phyloP scores from a whole-genome alignment of 1,140 invertebrate genomes.

The Dendrolimus kikuchii region DNA sequence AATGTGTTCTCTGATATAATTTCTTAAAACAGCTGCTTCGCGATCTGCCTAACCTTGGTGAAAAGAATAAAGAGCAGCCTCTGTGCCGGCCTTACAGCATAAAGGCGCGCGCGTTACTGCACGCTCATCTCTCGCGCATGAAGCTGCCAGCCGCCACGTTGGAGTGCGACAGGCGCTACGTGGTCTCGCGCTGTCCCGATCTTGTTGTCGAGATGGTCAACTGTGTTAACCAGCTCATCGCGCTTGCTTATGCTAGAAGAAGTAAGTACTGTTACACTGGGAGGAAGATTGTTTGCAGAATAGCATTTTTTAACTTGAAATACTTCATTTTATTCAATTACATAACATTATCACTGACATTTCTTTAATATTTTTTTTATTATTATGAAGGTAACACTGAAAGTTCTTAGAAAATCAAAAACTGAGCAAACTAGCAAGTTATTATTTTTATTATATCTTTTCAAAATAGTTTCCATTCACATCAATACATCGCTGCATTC shows the following conservation, averaged over 20 bases:
- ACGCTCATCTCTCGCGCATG: constrained; percentile 94
- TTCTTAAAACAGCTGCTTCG: constrained; percentile 84
- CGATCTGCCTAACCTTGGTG: constrained; percentile 89
- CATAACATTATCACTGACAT: too few relatives aligned
- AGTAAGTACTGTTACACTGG: constrained; percentile 72
- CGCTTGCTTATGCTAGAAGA: constrained; percentile 91
- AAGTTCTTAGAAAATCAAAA: too few relatives aligned
- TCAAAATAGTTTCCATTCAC: too few relatives aligned
- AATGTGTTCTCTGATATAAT: neutral
- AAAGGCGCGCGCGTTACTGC: constrained; percentile 94
- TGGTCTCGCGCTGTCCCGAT: constrained; percentile 94
- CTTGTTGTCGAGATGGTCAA: constrained; percentile 99
- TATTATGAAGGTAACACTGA: too few relatives aligned
- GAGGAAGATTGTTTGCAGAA: too few relatives aligned
- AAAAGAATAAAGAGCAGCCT: constrained; percentile 96
- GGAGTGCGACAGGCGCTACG: constrained; percentile 88
- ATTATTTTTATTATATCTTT: too few relatives aligned
- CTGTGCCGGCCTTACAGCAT: constrained; percentile 96
- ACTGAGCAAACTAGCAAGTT: too few relatives aligned
- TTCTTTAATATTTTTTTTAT: too few relatives aligned
- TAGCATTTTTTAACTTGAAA: too few relatives aligned
- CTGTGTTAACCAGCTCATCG: constrained; percentile 93
- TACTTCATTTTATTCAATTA: too few relatives aligned
- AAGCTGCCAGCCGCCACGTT: constrained; percentile 85
- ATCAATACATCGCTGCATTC: too few relatives aligned